Percentiles rank a stretch among this genome's conserved stretches.
Conservation (phyloP, 2,888 invertebrate genomes). For the Linnaemya tessellans region DNA sequence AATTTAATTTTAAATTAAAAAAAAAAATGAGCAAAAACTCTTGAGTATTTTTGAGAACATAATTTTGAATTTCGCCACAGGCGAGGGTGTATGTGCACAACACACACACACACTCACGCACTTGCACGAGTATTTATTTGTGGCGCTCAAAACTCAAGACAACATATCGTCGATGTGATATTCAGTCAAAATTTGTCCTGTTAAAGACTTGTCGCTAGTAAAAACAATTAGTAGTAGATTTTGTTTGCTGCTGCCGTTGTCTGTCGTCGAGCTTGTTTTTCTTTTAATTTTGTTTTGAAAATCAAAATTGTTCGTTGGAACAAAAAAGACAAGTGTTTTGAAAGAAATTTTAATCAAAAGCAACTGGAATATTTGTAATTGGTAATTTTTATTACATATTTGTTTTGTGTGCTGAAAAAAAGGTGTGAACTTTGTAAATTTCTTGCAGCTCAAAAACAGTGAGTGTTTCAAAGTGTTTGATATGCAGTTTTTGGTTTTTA, state of each 20-base stretch:
- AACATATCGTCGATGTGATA: slow-evolving; percentile 57
- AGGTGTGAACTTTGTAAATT: slow-evolving; percentile 34
- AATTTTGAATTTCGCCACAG: not conserved
- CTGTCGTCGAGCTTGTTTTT: slow-evolving; percentile 52
- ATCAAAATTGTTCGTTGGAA: slow-evolving; percentile 25
- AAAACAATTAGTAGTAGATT: slow-evolving; percentile 61
- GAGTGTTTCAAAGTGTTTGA: slow-evolving; percentile 39
- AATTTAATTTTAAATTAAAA: not conserved
- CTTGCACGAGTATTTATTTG: slow-evolving; percentile 38
- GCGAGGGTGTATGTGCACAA: not conserved
- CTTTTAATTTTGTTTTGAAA: slow-evolving; percentile 24
- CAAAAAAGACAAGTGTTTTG: slow-evolving; percentile 12
- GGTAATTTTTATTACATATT: slow-evolving; percentile 43
- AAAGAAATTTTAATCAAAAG: slow-evolving; percentile 14
- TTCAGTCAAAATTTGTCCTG: slow-evolving; percentile 72
- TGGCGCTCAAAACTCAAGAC: slow-evolving; percentile 62
- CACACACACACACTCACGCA: too few relatives aligned
- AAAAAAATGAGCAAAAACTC: not conserved
- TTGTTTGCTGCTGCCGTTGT: slow-evolving; percentile 50
- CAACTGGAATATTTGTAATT: slow-evolving; percentile 57
- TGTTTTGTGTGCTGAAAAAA: slow-evolving; percentile 20
- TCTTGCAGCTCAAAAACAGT: slow-evolving; percentile 5
- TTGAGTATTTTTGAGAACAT: not conserved
- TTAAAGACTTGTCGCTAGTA: slow-evolving; percentile 65
- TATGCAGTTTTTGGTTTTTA: not conserved